These are phyloP conservation scores for Meteorus colon DNA, from an alignment of 2,888 invertebrate genomes.

Conservation along the genomic window DNA sequence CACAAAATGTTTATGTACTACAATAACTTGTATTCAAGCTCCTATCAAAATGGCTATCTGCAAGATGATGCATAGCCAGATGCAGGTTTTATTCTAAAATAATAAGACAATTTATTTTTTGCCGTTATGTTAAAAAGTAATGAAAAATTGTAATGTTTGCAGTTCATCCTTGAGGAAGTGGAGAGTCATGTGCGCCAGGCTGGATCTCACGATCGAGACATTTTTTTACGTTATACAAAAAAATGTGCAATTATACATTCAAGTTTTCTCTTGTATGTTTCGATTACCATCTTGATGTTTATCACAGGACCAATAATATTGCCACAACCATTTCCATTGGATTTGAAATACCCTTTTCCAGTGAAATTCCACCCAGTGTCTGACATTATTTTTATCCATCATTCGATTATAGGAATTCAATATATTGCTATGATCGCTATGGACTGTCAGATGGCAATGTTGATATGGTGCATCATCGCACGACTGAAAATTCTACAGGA, in stretches of 20 bases:
- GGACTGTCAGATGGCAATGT: slow-evolving; percentile 50
- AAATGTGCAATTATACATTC: slow-evolving; percentile 39
- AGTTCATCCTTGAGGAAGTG: slow-evolving; percentile 44
- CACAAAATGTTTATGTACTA: background rate
- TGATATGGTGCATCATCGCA: slow-evolving; percentile 54
- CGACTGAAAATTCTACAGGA: slow-evolving; percentile 51
- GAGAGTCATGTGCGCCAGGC: slow-evolving; percentile 45
- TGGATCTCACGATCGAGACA: slow-evolving; percentile 33
- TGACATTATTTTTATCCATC: slow-evolving; percentile 52
- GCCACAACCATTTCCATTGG: slow-evolving; percentile 54
- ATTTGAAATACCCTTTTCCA: slow-evolving; percentile 35
- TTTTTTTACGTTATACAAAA: slow-evolving; percentile 50
- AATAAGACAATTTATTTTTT: background rate
- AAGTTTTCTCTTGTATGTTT: background rate
- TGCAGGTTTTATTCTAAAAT: too few species aligned
- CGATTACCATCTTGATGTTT: slow-evolving; percentile 26
- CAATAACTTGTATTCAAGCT: too few species aligned
- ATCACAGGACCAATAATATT: slow-evolving; percentile 48
- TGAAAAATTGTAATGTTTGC: background rate
- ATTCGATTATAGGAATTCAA: slow-evolving; percentile 51
- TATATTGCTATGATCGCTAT: slow-evolving; percentile 47
- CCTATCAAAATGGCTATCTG: too few species aligned
- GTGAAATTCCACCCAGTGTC: slow-evolving; percentile 22
- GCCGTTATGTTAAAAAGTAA: background rate
- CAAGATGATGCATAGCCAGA: too few species aligned